Conservation (phyloP, 2,797 vertebrate genomes). For the Poecilia velifera region DNA sequence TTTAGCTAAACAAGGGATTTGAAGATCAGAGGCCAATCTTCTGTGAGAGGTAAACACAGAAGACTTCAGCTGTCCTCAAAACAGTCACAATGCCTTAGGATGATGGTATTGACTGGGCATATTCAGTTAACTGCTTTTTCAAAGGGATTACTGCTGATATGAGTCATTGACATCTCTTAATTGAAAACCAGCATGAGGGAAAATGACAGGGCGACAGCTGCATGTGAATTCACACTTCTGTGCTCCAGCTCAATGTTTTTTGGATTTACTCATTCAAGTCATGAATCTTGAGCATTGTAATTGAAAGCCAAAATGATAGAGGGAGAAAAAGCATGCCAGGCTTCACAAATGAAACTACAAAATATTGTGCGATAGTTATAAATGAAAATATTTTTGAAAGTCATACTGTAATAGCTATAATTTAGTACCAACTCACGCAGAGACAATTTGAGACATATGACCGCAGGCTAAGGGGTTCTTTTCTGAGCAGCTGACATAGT, state of each 20-base stretch:
- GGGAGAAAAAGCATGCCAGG: conserved; percentile 9
- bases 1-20: conserved; percentile 78
- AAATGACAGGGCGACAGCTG: conserved; percentile 38
- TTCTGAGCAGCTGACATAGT: background rate
- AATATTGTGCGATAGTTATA: conserved; percentile 1
- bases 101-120: conserved; percentile 41
- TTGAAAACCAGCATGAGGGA: conserved; percentile 67
- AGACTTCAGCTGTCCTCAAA: conserved; percentile 46
- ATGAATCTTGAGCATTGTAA: conserved; percentile 34
- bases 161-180: conserved; percentile 64
- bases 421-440: background rate
- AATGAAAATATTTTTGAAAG: conserved; percentile 7
- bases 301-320: conserved; percentile 42
- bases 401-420: background rate
- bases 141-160: conserved; percentile 55
- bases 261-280: conserved; percentile 41
- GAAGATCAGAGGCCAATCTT: conserved; percentile 69
- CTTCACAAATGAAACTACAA: conserved; percentile 14
- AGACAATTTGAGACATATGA: background rate
- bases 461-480: background rate
- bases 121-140: conserved; percentile 43
- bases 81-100: conserved; percentile 25
- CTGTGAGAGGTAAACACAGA: conserved; percentile 68
- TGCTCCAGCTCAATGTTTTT: conserved; percentile 32
- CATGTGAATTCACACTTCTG: conserved; percentile 41